Evolutionary conservation across 2,113 vertebrate species (phyloP), one percentile per base, ranked within the genome.

Genomic region (Nasalis larvatus): DNA sequence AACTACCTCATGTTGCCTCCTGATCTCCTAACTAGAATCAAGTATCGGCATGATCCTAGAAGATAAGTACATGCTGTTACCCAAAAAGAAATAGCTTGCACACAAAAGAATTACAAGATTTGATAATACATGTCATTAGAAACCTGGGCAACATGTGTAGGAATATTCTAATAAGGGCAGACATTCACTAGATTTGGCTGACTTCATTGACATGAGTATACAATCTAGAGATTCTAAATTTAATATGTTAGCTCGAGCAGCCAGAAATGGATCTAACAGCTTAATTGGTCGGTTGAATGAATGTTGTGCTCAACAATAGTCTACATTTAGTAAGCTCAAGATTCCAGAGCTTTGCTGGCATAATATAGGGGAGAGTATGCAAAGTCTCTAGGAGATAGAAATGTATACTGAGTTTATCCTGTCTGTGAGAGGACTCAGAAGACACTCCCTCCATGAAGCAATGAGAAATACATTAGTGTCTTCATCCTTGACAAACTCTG

Each of bases 281-380:
- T 32, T 83, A 52, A 25, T 27, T 21, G 13, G 11, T 86, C 71
- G 21, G 4, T 52, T 89, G 42, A 18, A 35, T 25, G 16, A 83
- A 40, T 8, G 2, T 1, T 69, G 30, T 49, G 27, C 4, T 88
- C 71, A 54, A 13, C 16, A 40, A 0, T 8, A 1, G 49, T 25
- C 8, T 4, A 23, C 3, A 45, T 45, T n/a, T 40, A 49, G 7
- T 74, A 21, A 68, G 47, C 23, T 8, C 12, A 8, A 77, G 47
- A 35, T 49, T 20, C 14, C 18, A 2, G 8, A 16, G 27, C 30
- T 66, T 40, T 42, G n/a, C 25, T 45, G 21, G 40, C 11, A n/a
- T 27, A 23, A 4, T 25, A 21, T 49, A 42, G 35, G 76, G 25
- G 14, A 27, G 16, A 52, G 13, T 49, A 40, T 23, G 18, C 20